phyloP scores from a whole-genome alignment of 2,797 vertebrate genomes.

The Cephalopachus bancanus region DNA sequence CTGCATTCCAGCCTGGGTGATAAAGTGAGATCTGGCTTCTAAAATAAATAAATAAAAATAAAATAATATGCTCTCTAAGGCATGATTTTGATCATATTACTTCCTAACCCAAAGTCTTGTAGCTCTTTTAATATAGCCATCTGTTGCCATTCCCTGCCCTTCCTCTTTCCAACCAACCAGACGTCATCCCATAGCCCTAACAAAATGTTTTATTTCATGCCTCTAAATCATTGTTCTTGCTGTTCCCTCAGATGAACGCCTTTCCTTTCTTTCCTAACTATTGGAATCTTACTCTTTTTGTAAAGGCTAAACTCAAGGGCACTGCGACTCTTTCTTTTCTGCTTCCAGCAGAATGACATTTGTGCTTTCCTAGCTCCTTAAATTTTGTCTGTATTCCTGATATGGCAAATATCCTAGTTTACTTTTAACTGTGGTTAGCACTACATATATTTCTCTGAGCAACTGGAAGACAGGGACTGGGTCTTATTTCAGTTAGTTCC shows the following conservation, averaged over 20 bases:
- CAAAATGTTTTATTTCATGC: neutral
- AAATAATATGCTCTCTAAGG: too few relatives aligned
- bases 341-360: neutral
- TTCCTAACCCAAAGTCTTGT: neutral
- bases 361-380: neutral
- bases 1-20: too few relatives aligned
- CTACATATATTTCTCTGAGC: neutral
- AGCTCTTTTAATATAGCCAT: neutral
- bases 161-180: neutral
- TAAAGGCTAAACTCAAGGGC: neutral
- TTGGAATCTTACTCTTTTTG: neutral
- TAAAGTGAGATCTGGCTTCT: too few relatives aligned
- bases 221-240: neutral
- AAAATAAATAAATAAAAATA: too few relatives aligned
- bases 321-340: slow-evolving; percentile 7
- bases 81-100: neutral
- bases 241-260: neutral
- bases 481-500: neutral
- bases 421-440: neutral
- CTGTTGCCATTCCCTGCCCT: neutral
- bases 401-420: neutral
- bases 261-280: neutral
- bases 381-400: neutral
- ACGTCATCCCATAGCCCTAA: neutral
- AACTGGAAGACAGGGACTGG: neutral